phyloP scores from a whole-genome alignment of 2,797 vertebrate species.

The Lepus townsendii region DNA sequence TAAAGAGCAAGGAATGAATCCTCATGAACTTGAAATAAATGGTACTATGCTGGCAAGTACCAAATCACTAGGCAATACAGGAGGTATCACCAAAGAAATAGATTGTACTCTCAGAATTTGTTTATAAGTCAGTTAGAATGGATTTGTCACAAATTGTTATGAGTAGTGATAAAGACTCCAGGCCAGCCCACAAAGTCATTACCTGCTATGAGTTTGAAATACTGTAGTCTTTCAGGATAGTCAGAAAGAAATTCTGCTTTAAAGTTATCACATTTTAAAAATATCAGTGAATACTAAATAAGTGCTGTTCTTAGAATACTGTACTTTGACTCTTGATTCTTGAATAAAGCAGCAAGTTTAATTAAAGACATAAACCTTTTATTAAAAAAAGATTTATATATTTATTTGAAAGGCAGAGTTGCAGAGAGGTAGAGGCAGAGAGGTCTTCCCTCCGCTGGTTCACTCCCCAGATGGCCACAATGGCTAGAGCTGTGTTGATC shows the following conservation, averaged over 20 bases:
- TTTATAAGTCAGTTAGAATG: not conserved
- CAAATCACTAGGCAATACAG: not conserved
- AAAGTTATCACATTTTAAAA: not conserved
- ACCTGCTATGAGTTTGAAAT: constrained; percentile 15
- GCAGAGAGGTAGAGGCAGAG: too few species aligned
- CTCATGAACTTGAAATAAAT: constrained; percentile 13
- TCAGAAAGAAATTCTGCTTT: not conserved
- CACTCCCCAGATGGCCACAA: too few species aligned
- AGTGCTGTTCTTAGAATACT: not conserved
- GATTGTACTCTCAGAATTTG: not conserved
- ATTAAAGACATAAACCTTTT: not conserved
- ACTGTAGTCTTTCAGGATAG: not conserved
- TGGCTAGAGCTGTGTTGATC: too few species aligned
- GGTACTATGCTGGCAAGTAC: not conserved
- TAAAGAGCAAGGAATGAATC: constrained; percentile 8
- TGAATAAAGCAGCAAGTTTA: constrained; percentile 15
- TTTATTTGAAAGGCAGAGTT: too few species aligned
- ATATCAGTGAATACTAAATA: not conserved
- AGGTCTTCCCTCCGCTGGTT: too few species aligned
- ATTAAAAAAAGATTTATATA: too few species aligned
- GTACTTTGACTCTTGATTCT: not conserved
- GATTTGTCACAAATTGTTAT: not conserved
- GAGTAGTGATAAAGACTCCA: not conserved
- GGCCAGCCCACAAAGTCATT: not conserved
- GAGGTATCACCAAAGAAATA: constrained; percentile 6